A percentile compares a stretch with the other conserved stretches of the same genome.
phyloP scores from a whole-genome alignment of 2,888 invertebrate genomes.

The Acanthococcus lagerstroemiae region DNA sequence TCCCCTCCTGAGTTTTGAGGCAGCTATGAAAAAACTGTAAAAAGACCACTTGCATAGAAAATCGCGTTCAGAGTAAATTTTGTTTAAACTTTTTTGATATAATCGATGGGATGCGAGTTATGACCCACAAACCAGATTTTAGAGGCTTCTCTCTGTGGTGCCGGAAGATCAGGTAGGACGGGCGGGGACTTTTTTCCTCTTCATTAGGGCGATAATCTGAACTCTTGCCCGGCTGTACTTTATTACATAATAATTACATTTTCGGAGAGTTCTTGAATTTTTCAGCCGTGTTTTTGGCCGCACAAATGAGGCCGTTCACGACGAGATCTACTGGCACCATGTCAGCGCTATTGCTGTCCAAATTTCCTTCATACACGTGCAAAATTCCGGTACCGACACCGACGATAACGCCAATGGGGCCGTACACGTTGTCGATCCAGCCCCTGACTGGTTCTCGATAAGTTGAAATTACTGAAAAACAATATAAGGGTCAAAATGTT shows the following conservation, averaged over 20 bases:
- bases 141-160: too few relatives aligned
- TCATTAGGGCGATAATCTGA: too few relatives aligned
- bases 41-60: too few relatives aligned
- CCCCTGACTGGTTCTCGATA: conserved; percentile 66
- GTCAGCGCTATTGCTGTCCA: conserved; percentile 55
- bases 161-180: too few relatives aligned
- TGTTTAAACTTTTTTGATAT: too few relatives aligned
- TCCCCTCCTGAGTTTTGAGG: too few relatives aligned
- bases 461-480: conserved; percentile 49
- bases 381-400: conserved; percentile 68
- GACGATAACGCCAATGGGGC: conserved; percentile 44
- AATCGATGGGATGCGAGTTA: too few relatives aligned
- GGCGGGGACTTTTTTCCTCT: too few relatives aligned
- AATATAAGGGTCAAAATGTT: conserved; percentile 29
- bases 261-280: conserved; percentile 45
- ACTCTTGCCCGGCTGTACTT: conserved; percentile 41
- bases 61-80: too few relatives aligned
- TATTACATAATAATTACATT: conserved; percentile 1
- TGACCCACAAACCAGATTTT: too few relatives aligned
- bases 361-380: conserved; percentile 48
- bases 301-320: conserved; percentile 68
- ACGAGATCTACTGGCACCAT: conserved; percentile 76
- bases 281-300: conserved; percentile 48
- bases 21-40: too few relatives aligned
- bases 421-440: conserved; percentile 87